Conservation (phyloP, 2,888 invertebrate species). For the Lordiphosa andalusiaca region DNA sequence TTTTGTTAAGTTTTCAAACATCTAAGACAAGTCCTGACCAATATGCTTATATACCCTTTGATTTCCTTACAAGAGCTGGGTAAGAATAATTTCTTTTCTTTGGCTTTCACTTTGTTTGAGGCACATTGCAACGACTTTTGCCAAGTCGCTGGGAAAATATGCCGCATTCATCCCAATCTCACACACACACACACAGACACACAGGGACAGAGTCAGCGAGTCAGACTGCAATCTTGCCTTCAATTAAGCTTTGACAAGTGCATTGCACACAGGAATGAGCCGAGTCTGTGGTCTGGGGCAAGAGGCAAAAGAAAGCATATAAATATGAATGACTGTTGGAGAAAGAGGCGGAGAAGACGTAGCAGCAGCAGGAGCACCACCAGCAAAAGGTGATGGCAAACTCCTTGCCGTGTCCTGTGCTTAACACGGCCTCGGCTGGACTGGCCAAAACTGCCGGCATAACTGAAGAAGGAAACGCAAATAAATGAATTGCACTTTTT, state of each 20-base stretch:
- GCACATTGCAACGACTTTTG: slow-evolving; percentile 60
- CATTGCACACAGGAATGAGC: slow-evolving; percentile 62
- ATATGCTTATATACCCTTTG: neutral
- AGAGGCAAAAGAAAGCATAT: slow-evolving; percentile 53
- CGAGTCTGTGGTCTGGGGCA: slow-evolving; percentile 21
- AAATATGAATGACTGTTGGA: slow-evolving; percentile 65
- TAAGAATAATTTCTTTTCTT: slow-evolving; percentile 71
- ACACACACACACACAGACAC: slow-evolving; percentile 15
- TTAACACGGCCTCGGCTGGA: slow-evolving; percentile 9
- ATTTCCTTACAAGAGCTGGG: slow-evolving; percentile 7
- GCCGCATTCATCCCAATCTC: slow-evolving; percentile 51
- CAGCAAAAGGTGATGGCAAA: slow-evolving; percentile 11
- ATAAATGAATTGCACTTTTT: slow-evolving; percentile 76
- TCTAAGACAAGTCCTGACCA: no score
- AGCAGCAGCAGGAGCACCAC: no score
- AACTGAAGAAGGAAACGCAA: slow-evolving; percentile 67
- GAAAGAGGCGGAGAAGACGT: neutral
- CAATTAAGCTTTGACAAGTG: slow-evolving; percentile 79
- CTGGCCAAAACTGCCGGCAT: slow-evolving; percentile 17
- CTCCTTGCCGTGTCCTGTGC: slow-evolving; percentile 34
- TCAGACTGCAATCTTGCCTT: slow-evolving; percentile 75
- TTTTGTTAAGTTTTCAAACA: no score
- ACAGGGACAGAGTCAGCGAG: slow-evolving; percentile 29
- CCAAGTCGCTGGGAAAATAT: slow-evolving; percentile 76
- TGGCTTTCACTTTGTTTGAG: slow-evolving; percentile 65